A percentile compares a stretch with the other conserved stretches of the same genome.
Conservation (phyloP, 2,797 vertebrate species). For the Acomys russatus region DNA sequence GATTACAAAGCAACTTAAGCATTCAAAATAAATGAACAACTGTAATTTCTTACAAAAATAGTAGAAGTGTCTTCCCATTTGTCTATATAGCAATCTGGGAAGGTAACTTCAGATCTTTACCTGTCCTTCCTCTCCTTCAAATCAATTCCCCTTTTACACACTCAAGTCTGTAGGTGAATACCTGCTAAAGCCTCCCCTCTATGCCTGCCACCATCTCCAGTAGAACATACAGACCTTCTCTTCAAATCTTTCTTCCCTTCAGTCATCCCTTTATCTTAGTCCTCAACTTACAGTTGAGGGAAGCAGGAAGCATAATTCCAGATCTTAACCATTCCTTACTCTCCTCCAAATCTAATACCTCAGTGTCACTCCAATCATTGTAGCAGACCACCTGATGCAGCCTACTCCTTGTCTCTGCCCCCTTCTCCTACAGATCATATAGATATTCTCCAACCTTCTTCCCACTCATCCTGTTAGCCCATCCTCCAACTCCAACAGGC, state of each 20-base stretch:
- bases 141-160: neutral
- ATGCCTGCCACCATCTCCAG: neutral
- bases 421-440: neutral
- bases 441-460: neutral
- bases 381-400: neutral
- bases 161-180: neutral
- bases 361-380: neutral
- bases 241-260: neutral
- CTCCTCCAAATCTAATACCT: no score
- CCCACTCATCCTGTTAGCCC: neutral
- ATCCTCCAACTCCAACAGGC: neutral
- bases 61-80: neutral
- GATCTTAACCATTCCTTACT: neutral
- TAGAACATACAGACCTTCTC: neutral
- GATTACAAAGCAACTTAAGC: neutral
- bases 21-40: neutral
- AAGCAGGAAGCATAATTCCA: neutral
- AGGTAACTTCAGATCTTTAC: neutral
- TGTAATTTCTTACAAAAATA: neutral
- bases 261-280: neutral
- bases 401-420: neutral
- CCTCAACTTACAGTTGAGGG: neutral
- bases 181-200: neutral
- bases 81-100: neutral
- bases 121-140: neutral